These are phyloP conservation scores for Shinisaurus crocodilurus DNA, from an alignment of 2,113 vertebrate species.

Conservation along the genomic window DNA sequence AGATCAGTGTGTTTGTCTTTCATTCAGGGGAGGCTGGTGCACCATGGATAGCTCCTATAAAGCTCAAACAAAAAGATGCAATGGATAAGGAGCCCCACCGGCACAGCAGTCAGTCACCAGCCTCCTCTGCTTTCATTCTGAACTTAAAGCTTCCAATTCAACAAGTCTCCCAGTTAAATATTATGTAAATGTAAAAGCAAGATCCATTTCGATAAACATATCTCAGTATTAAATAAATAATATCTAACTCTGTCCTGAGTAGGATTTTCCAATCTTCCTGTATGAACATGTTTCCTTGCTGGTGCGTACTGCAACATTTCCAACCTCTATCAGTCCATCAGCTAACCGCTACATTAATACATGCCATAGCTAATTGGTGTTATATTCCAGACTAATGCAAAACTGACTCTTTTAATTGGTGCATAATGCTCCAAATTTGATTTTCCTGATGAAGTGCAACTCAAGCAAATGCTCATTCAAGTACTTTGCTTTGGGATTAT, in stretches of 20 bases:
- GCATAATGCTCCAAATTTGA: not conserved
- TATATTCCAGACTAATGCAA: slow-evolving; percentile 2
- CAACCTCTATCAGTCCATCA: not conserved
- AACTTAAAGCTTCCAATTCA: not conserved
- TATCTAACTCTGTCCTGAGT: not conserved
- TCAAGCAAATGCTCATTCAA: not conserved
- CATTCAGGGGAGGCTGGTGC: too few relatives aligned
- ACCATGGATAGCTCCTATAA: too few relatives aligned
- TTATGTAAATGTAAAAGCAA: not conserved
- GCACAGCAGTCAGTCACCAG: too few relatives aligned
- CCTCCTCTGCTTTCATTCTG: not conserved
- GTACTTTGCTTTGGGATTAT: not conserved
- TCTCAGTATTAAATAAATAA: not conserved
- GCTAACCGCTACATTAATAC: not conserved
- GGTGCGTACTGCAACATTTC: not conserved
- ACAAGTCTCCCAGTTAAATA: not conserved
- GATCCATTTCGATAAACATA: not conserved
- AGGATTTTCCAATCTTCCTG: not conserved
- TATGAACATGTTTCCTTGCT: not conserved
- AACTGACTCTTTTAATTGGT: not conserved
- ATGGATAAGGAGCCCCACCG: too few relatives aligned
- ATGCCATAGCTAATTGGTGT: not conserved
- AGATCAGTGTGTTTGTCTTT: not conserved
- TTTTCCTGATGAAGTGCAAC: not conserved
- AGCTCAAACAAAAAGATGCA: too few relatives aligned